Evolutionary conservation across 1,140 invertebrate genomes (phyloP).

Genomic region (Stratiolaelaps scimitus): DNA sequence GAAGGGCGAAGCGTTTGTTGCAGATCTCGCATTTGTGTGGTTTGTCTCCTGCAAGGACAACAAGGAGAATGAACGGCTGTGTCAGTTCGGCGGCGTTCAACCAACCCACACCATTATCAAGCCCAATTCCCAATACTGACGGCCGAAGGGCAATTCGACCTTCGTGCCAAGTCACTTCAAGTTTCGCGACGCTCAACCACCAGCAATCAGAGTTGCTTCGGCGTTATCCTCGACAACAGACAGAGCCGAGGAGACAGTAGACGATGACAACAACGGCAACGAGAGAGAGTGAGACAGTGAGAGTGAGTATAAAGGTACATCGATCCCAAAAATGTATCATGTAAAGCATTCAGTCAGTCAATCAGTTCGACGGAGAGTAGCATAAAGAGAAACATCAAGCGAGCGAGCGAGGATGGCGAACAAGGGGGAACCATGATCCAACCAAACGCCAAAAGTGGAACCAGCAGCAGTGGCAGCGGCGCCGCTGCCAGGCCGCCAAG

Average conservation of each 20-base stretch:
- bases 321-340: constrained; percentile 26
- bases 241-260: neutral
- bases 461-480: too few relatives aligned
- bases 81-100: constrained; percentile 30
- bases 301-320: neutral
- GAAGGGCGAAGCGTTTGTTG: constrained; percentile 58
- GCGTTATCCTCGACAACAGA: constrained; percentile 1
- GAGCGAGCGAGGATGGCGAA: neutral
- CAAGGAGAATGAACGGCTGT: constrained; percentile 29
- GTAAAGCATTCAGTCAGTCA: constrained; percentile 18
- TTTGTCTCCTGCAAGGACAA: constrained; percentile 52
- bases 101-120: neutral
- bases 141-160: too few relatives aligned
- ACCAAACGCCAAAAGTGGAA: too few relatives aligned
- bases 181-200: too few relatives aligned
- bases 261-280: neutral
- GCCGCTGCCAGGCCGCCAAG: too few relatives aligned
- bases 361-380: too few relatives aligned
- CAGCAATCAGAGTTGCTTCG: neutral
- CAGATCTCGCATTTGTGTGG: constrained; percentile 57
- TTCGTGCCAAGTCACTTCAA: too few relatives aligned
- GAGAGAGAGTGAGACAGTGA: neutral
- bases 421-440: too few relatives aligned
- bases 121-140: too few relatives aligned
- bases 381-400: neutral